These are phyloP conservation scores for Leptodactylus fuscus DNA, from an alignment of 2,113 vertebrate genomes.

Conservation along the genomic window DNA sequence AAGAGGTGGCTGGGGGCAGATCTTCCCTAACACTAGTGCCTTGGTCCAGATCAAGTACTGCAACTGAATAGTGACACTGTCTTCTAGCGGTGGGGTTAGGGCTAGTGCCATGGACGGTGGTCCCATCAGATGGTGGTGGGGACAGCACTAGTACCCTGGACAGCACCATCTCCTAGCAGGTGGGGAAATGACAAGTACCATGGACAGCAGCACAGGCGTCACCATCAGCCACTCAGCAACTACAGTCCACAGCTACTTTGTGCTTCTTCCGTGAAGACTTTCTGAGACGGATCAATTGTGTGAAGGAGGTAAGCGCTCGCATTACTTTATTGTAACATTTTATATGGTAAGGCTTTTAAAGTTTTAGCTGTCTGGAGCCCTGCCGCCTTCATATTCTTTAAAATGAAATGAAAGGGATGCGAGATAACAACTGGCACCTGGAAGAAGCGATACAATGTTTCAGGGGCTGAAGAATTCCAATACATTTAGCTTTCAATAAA, in stretches of 20 bases:
- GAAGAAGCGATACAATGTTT: not conserved
- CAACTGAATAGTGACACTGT: not conserved
- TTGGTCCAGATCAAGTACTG: conserved; percentile 1
- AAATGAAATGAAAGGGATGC: not conserved
- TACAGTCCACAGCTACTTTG: conserved; percentile 7
- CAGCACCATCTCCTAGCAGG: not conserved
- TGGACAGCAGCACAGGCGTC: conserved; percentile 40
- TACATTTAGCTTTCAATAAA: not conserved
- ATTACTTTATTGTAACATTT: conserved; percentile 7
- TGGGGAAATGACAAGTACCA: conserved; percentile 5
- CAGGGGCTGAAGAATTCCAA: conserved; percentile 4
- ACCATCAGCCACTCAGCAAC: not conserved
- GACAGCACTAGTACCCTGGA: conserved; percentile 36
- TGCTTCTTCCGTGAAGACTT: conserved; percentile 20
- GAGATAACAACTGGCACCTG: conserved; percentile 29
- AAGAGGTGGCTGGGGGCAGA: conserved; percentile 48
- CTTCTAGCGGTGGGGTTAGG: not conserved
- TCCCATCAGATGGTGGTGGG: not conserved
- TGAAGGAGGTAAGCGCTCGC: conserved; percentile 37
- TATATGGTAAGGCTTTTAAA: conserved; percentile 21
- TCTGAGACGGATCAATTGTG: conserved; percentile 25
- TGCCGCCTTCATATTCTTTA: not conserved
- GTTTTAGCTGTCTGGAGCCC: not conserved
- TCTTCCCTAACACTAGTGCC: conserved; percentile 36
- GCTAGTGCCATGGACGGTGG: not conserved